Base-by-base conservation (phyloP, 2,113 vertebrate species). In the Nannospalax galili region DNA sequence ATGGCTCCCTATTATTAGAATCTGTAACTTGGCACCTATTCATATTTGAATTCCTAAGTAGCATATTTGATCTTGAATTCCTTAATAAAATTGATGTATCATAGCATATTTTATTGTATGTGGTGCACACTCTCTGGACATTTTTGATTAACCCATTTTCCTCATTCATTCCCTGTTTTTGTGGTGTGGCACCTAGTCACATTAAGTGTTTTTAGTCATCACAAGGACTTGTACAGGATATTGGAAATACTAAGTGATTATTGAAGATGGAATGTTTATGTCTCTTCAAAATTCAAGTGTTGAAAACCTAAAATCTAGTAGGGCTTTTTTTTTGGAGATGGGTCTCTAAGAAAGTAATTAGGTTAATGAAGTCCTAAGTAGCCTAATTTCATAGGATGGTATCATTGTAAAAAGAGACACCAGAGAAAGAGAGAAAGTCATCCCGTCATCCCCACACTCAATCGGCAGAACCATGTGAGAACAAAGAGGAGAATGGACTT, bases 1-100 rank as follows among this genome's bases (percentile, higher is more conserved):
- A 10, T 67, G 9, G 7, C 70, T 81, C 4, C 56, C 80, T 35
- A 52, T 90, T 45, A 40, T 85, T 56, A 58, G 26, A 74, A 56
- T 37, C 20, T 67, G 24, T 48, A 60, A 40, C 70, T n/a, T 90
- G 9, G 4, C 14, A 52, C 2, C n/a, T 45, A 12, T 40, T 84
- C 95, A 32, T 70, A 22, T 74, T 86, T 89, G 87, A 92, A 79
- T 96, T 92, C 65, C 48, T 58, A 67, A 62, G 62, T 67, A 77
- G 52, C 2, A 45, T 73, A 93, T 72, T 90, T 75, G 16, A 69
- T 64, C 94, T 40, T 48, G 30, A 52, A 67, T 90, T 92, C 24
- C 22, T 95, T 72, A 80, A 82, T 75, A 77, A 82, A 19, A 86
- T 9, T 77, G 78, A 52, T 10, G 28, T 64, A 37, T 52, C 64